These are phyloP conservation scores for Drosophila flavopinicola DNA, from an alignment of 2,888 invertebrate species.

Conservation along the genomic window DNA sequence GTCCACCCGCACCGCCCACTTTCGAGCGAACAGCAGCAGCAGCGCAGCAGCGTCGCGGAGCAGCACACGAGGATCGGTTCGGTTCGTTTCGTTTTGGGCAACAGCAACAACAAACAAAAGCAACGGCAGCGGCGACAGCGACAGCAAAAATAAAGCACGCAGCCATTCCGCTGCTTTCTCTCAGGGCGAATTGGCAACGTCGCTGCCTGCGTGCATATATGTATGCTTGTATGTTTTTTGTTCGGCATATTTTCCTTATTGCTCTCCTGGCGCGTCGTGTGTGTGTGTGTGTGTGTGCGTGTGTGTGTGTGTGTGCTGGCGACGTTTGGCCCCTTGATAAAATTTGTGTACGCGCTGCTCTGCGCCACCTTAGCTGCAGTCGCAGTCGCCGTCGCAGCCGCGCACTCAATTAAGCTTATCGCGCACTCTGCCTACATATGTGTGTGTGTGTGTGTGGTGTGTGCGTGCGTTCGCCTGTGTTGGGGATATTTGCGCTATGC, in stretches of 20 bases:
- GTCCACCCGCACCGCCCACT: slow-evolving; percentile 58
- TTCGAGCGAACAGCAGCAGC: slow-evolving; percentile 14
- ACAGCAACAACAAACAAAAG: slow-evolving; percentile 49
- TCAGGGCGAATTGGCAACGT: slow-evolving; percentile 48
- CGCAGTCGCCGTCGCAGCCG: slow-evolving; percentile 38
- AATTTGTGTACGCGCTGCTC: slow-evolving; percentile 50
- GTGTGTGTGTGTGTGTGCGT: slow-evolving; percentile 15
- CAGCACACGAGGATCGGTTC: slow-evolving; percentile 45
- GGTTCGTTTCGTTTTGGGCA: slow-evolving; percentile 10
- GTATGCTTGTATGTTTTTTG: slow-evolving; percentile 28
- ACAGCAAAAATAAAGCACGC: slow-evolving; percentile 50
- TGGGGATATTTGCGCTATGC: slow-evolving; percentile 69
- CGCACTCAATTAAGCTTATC: slow-evolving; percentile 78
- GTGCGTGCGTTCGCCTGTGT: slow-evolving; percentile 53
- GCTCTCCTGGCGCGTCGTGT: slow-evolving; percentile 67
- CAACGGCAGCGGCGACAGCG: slow-evolving; percentile 21
- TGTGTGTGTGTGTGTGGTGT: slow-evolving; percentile 24
- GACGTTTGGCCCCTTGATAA: slow-evolving; percentile 73
- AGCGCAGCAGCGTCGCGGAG: slow-evolving; percentile 1
- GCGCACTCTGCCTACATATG: slow-evolving; percentile 51
- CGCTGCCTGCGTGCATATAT: slow-evolving; percentile 53
- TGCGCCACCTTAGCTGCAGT: slow-evolving; percentile 40
- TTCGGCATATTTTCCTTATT: slow-evolving; percentile 62
- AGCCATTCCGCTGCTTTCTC: slow-evolving; percentile 64
- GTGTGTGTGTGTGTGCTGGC: slow-evolving; percentile 31